phyloP scores from a whole-genome alignment of 2,797 vertebrate genomes.

The Eulemur albifrons region DNA sequence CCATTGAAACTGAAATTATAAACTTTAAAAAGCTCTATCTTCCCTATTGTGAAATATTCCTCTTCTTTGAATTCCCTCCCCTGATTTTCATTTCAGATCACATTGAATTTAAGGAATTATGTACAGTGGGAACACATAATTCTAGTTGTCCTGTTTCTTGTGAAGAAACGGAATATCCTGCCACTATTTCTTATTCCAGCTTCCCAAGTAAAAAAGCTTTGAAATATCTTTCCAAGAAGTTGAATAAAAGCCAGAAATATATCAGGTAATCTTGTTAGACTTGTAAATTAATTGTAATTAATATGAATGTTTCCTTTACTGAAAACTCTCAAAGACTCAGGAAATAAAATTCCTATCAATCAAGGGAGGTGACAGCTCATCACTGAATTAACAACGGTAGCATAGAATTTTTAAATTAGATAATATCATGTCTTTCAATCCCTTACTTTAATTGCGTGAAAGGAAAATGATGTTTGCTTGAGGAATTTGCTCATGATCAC shows the following conservation, averaged over 20 bases:
- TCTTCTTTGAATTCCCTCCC: background rate
- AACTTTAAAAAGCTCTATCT: background rate
- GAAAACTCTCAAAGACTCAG: background rate
- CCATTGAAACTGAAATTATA: background rate
- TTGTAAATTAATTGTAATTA: background rate
- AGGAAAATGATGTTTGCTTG: background rate
- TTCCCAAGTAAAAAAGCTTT: slow-evolving; percentile 83
- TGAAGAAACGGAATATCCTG: slow-evolving; percentile 85
- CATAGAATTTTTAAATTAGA: background rate
- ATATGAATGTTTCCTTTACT: background rate
- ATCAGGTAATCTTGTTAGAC: slow-evolving; percentile 80
- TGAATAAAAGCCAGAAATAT: slow-evolving; percentile 82
- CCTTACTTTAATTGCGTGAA: background rate
- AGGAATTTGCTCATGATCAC: background rate
- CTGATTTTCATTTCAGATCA: slow-evolving; percentile 76
- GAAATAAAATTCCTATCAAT: background rate
- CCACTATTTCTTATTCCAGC: slow-evolving; percentile 83
- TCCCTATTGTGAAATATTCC: background rate
- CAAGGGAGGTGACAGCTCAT: background rate
- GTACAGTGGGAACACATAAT: slow-evolving; percentile 84
- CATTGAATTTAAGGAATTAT: slow-evolving; percentile 81
- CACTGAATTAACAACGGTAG: background rate
- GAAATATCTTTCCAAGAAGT: slow-evolving; percentile 80
- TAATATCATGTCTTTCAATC: background rate
- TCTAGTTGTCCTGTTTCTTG: slow-evolving; percentile 85